phyloP scores from a whole-genome alignment of 2,797 vertebrate species.

The Ctenopoma kingsleyae region DNA sequence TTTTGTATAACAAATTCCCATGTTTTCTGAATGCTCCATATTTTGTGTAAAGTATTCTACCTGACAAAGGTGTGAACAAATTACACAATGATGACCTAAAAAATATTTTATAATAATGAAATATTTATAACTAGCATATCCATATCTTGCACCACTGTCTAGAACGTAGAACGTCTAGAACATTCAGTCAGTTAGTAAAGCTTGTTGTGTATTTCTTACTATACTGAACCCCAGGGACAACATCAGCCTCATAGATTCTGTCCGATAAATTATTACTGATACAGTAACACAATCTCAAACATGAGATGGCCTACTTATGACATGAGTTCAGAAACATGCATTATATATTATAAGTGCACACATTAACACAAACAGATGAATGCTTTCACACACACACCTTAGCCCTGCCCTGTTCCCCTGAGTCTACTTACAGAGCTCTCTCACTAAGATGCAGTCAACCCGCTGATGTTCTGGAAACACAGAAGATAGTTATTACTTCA shows the following conservation, averaged over 20 bases:
- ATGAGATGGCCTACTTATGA: constrained; percentile 27
- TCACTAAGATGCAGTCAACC: constrained; percentile 46
- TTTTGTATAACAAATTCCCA: constrained; percentile 2
- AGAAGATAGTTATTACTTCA: constrained; percentile 25
- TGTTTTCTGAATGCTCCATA: neutral
- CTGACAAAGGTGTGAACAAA: no score
- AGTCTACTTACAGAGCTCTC: constrained; percentile 60
- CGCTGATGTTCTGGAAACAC: constrained; percentile 40
- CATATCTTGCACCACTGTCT: constrained; percentile 5
- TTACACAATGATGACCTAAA: neutral
- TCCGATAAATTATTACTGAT: constrained; percentile 69
- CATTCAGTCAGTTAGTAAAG: constrained; percentile 26
- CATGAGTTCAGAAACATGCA: constrained; percentile 46
- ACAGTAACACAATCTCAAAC: constrained; percentile 30
- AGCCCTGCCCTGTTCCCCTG: constrained; percentile 40
- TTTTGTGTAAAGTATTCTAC: neutral
- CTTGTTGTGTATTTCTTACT: constrained; percentile 22
- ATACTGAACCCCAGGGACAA: constrained; percentile 34
- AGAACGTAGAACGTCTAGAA: neutral
- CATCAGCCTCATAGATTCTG: constrained; percentile 34
- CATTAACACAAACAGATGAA: constrained; percentile 47
- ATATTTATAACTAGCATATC: constrained; percentile 11
- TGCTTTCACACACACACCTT: constrained; percentile 18
- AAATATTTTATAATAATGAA: no score
- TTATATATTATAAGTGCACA: constrained; percentile 54